Percentiles rank a stretch among this genome's conserved stretches.
Conservation (phyloP, 2,888 invertebrate genomes). For the Erebia palarica region DNA sequence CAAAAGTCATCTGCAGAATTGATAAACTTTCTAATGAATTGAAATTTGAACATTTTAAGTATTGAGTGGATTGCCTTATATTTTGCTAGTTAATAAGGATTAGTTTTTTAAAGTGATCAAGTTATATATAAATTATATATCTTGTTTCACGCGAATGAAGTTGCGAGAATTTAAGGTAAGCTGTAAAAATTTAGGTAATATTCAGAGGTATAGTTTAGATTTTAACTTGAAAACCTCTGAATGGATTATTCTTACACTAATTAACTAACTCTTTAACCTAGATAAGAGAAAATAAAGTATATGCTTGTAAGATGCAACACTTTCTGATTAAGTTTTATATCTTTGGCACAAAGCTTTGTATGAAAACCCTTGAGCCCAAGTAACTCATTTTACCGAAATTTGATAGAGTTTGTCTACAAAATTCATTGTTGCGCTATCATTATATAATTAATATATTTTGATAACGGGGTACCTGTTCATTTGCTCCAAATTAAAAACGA, state of each 20-base stretch:
- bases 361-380: no score
- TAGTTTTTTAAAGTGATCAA: neutral
- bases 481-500: no score
- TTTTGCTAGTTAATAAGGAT: neutral
- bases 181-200: neutral
- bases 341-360: no score
- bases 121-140: constrained; percentile 4
- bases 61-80: neutral
- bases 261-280: neutral
- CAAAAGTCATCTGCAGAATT: no score
- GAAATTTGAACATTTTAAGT: neutral
- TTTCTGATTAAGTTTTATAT: no score
- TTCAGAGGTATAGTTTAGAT: neutral
- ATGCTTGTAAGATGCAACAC: no score
- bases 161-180: constrained; percentile 15
- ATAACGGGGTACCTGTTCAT: no score
- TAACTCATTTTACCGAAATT: no score
- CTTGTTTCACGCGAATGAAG: constrained; percentile 13
- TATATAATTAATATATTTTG: no score
- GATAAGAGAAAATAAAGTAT: neutral
- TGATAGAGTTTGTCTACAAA: no score
- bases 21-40: no score
- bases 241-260: neutral
- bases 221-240: neutral
- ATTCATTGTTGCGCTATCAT: no score